phyloP scores from a whole-genome alignment of 2,888 invertebrate genomes.

The Drosophila ustulata region DNA sequence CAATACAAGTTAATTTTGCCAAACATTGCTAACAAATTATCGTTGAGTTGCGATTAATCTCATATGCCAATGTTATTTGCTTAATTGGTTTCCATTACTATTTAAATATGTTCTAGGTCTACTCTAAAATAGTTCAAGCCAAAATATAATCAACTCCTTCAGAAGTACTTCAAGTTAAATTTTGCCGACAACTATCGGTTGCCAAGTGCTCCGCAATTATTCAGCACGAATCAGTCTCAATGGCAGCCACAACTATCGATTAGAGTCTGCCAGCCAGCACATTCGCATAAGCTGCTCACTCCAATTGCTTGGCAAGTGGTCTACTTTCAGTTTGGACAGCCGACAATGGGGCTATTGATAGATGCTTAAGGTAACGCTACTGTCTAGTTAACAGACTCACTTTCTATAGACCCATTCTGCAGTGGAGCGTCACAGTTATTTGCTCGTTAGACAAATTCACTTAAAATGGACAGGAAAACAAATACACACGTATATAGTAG shows the following conservation, averaged over 20 bases:
- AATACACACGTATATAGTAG: background rate
- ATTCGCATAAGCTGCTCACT: background rate
- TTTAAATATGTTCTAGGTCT: too few species aligned
- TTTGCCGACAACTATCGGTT: background rate
- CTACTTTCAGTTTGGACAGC: conserved; percentile 17
- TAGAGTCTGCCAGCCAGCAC: background rate
- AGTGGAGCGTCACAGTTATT: conserved; percentile 31
- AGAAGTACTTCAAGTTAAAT: too few species aligned
- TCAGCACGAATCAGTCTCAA: background rate
- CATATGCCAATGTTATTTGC: too few species aligned
- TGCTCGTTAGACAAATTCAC: conserved; percentile 42
- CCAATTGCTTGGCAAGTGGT: conserved; percentile 9
- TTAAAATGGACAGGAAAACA: conserved; percentile 22
- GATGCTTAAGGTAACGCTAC: conserved; percentile 9
- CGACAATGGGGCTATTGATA: conserved; percentile 13
- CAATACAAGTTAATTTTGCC: too few species aligned
- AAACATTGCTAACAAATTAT: too few species aligned
- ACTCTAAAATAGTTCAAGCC: too few species aligned
- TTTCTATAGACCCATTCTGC: conserved; percentile 31
- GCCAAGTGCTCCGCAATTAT: background rate
- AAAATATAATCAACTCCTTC: too few species aligned
- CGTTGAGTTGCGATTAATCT: too few species aligned
- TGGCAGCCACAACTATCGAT: background rate
- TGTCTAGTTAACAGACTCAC: conserved; percentile 29
- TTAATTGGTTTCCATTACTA: too few species aligned